Base-by-base conservation (phyloP, 2,797 vertebrate genomes). In the Cephalopachus bancanus region DNA sequence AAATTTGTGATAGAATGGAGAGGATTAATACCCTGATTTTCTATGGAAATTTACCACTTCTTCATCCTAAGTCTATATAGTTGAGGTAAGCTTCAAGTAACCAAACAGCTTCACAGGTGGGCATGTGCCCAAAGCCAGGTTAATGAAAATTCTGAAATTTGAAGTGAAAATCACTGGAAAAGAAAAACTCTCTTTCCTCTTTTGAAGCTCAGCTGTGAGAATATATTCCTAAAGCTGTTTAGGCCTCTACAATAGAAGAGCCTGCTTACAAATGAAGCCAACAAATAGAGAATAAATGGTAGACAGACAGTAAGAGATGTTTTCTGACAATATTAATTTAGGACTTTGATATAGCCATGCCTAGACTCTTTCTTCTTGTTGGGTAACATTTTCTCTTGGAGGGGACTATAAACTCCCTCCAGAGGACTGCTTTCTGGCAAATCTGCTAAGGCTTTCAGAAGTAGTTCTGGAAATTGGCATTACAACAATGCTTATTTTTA, bases 401-500 rank as follows among this genome's bases (percentile, higher is more conserved):
- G 1, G 78, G 12, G 2, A 91, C 30, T n/a, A 57, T 33, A 87
- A 83, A 64, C 37, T 65, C 22, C 2, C 11, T 28, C 71, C 33
- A 80, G 88, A 76, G 10, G 3, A 80, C 28, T 80, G 14, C 22
- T 88, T 88, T 93, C 37, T 80, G 17, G 17, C 12, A 79, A 72
- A 75, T 83, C 20, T n/a, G 55, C 65, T 80, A 12, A 92, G 60
- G 83, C 44, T 83, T 64, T 95, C 51, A 53, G 53, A 89, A 87
- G 5, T 59, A 62, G 49, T 87, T 91, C 17, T 37, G 78, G 37
- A 55, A 91, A 67, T 60, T 6, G 69, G 17, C 8, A 84, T 53
- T 80, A 83, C 2, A 95, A 64, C 7, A 83, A 51, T 53, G 53
- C 1, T 9, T 28, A 93, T 79, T 67, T 94, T 91, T 62, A 81